phyloP scores from a whole-genome alignment of 2,113 vertebrate genomes.

The Suricata suricatta region DNA sequence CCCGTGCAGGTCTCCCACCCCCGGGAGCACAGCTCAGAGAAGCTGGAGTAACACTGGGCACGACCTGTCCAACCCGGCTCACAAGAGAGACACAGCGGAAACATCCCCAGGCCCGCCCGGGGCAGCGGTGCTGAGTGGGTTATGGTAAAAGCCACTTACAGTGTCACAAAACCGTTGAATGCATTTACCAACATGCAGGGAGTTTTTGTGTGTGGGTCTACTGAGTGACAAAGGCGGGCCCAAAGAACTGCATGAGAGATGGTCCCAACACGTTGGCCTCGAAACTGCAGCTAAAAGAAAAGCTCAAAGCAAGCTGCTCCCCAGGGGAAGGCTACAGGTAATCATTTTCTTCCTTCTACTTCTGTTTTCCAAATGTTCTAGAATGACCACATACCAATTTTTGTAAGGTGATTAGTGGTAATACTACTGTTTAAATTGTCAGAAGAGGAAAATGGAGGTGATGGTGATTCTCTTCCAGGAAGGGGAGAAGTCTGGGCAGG shows the following conservation, averaged over 20 bases:
- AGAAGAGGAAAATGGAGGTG: not conserved
- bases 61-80: not conserved
- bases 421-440: conserved; percentile 26
- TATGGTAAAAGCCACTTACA: not conserved
- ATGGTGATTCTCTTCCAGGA: not conserved
- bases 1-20: fast-evolving
- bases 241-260: not conserved
- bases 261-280: not conserved
- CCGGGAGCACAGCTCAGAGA: not conserved
- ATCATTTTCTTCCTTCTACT: not conserved
- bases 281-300: not conserved
- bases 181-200: not conserved
- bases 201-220: not conserved
- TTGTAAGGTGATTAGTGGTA: not conserved
- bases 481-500: not conserved
- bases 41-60: too few species aligned
- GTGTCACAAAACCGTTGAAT: not conserved
- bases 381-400: not conserved
- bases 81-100: not conserved
- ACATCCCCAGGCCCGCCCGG: not conserved
- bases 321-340: not conserved
- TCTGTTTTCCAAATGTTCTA: conserved; percentile 36
- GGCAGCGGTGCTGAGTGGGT: not conserved
- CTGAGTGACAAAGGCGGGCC: not conserved
- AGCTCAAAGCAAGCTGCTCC: not conserved